Evolutionary conservation across 1,140 invertebrate genomes (phyloP).

Genomic region (Hetaerina americana): DNA sequence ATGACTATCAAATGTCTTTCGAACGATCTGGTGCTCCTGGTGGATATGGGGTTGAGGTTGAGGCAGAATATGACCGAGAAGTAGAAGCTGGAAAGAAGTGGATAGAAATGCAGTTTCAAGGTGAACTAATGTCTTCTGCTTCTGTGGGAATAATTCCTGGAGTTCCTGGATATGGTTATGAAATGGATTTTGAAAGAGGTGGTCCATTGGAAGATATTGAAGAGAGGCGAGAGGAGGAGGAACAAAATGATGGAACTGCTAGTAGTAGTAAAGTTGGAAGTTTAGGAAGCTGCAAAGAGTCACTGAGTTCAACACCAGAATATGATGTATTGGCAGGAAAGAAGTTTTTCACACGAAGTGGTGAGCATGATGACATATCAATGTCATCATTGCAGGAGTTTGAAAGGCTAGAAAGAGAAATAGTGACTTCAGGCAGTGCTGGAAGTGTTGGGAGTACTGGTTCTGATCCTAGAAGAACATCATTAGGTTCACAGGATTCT

Average conservation of each 20-base stretch:
- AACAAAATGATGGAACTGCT: constrained; percentile 68
- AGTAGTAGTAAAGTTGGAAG: constrained; percentile 61
- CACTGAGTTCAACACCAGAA: constrained; percentile 67
- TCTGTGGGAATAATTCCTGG: constrained; percentile 23
- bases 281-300: constrained; percentile 65
- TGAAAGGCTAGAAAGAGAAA: constrained; percentile 73
- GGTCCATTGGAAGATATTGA: constrained; percentile 76
- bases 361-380: constrained; percentile 82
- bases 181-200: constrained; percentile 52
- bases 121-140: constrained; percentile 43
- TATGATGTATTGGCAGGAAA: constrained; percentile 67
- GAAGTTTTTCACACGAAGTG: constrained; percentile 59
- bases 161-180: constrained; percentile 48
- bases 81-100: constrained; percentile 69
- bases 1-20: constrained; percentile 13
- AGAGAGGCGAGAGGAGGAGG: constrained; percentile 51
- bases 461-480: constrained; percentile 9
- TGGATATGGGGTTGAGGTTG: constrained; percentile 23
- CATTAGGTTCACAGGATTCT: constrained; percentile 22
- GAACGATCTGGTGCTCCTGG: constrained; percentile 16
- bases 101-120: constrained; percentile 76
- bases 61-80: constrained; percentile 33
- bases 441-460: neutral
- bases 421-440: constrained; percentile 34
- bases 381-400: constrained; percentile 89